Evolutionary conservation across 2,888 invertebrate genomes (phyloP).

Genomic region (Plebejus melissa): DNA sequence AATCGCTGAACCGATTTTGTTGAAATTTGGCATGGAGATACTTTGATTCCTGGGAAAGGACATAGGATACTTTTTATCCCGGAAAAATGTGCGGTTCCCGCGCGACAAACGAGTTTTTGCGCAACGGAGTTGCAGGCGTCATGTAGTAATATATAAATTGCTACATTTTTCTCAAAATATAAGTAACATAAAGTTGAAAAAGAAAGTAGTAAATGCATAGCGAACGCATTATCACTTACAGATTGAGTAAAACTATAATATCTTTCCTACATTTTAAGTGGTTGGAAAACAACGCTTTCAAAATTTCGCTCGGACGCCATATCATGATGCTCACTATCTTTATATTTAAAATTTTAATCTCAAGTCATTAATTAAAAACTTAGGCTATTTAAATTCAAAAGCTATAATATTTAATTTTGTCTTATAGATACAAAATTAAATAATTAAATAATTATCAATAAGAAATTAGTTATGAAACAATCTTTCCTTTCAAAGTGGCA

Average conservation of each 20-base stretch:
- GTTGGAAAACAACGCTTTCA: constrained; percentile 9
- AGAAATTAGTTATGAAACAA: too few species aligned
- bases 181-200: constrained; percentile 19
- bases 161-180: not conserved
- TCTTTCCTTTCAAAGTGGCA: too few species aligned
- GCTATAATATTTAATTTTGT: not conserved
- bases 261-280: not conserved
- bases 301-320: constrained; percentile 20
- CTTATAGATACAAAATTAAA: too few species aligned
- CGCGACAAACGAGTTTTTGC: too few species aligned
- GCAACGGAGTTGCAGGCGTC: too few species aligned
- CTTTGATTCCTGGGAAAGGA: too few species aligned
- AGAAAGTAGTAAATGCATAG: constrained; percentile 22
- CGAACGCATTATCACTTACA: constrained; percentile 9
- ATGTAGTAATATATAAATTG: too few species aligned
- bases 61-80: too few species aligned
- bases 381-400: not conserved
- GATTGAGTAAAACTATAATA: constrained; percentile 4
- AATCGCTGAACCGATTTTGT: too few species aligned
- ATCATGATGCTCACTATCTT: not conserved
- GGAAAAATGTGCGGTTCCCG: too few species aligned
- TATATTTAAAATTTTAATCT: not conserved
- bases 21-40: too few species aligned
- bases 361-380: not conserved
- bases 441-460: too few species aligned